Base-by-base conservation (phyloP, 2,797 vertebrate genomes). In the Melanotaenia pygmaea region DNA sequence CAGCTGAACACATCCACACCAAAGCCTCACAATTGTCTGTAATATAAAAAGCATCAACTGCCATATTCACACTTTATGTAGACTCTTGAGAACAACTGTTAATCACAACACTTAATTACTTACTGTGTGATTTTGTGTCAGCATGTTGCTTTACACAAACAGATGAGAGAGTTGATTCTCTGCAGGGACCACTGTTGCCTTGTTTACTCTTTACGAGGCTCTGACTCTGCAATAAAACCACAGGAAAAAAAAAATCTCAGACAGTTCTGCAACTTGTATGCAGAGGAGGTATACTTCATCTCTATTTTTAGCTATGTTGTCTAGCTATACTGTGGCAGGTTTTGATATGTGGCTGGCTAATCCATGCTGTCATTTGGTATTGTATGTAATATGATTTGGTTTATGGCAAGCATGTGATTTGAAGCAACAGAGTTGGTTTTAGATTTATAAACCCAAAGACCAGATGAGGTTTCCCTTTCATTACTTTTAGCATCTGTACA, bases 31-130 rank as follows among this genome's bases (percentile, higher is more conserved):
- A 8, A 13, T 10, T 1, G 66, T 65, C 26, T 32, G 62, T 63
- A 28, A 34, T 60, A 5, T 37, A 26, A 35, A 63, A 59, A 37
- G 28, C 37, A n/a, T 26, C 40, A 57, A 30, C 30, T 30, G n/a
- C 35, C 40, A 70, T 14, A 7, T 43, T 64, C 28, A 20, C 13
- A 28, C 64, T 74, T 80, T 67, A 20, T 5, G 2, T 56, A 3
- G 24, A 43, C 20, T 12, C 16, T 66, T 51, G 38, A 76, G 26
- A 30, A 67, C 35, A 75, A 14, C 30, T 1, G 20, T 47, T 64
- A 79, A 64, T 76, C 38, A 58, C 22, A 59, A n/a, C 18, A 53
- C 58, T 74, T 83, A 64, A 85, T 86, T 74, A 82, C 74, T 57
- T 45, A 72, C 54, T 54, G 43, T 20, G 47, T 77, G 64, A 63